Evolutionary conservation across 2,113 vertebrate genomes (phyloP).

Genomic region (Carassius auratus): DNA sequence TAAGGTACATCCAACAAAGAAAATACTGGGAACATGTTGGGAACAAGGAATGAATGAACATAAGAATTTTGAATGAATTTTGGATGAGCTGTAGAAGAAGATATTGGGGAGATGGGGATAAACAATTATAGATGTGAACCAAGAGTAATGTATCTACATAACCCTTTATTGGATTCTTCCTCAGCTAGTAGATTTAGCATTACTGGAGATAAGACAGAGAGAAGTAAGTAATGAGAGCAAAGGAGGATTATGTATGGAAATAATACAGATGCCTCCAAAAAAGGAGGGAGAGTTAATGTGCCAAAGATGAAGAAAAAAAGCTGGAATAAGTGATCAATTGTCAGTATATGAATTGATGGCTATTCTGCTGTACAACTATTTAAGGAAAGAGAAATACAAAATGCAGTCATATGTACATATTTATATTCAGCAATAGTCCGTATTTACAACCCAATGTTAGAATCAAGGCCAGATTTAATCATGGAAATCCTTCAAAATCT

Average conservation of each 20-base stretch:
- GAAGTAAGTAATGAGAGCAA: not conserved
- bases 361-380: not conserved
- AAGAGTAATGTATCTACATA: not conserved
- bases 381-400: not conserved
- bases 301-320: not conserved
- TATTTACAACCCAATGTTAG: too few species aligned
- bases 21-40: too few species aligned
- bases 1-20: too few species aligned
- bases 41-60: too few species aligned
- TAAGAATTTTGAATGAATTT: too few species aligned
- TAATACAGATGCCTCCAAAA: not conserved
- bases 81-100: too few species aligned
- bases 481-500: not conserved
- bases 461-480: too few species aligned
- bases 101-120: too few species aligned
- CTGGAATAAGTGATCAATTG: not conserved
- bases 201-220: not conserved
- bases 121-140: too few species aligned
- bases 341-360: not conserved
- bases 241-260: too few species aligned
- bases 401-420: not conserved
- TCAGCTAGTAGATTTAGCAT: not conserved
- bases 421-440: not conserved
- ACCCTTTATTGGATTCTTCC: not conserved
- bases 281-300: too few species aligned